Conservation (phyloP, 2,797 vertebrate genomes). For the Chelonia mydas region DNA sequence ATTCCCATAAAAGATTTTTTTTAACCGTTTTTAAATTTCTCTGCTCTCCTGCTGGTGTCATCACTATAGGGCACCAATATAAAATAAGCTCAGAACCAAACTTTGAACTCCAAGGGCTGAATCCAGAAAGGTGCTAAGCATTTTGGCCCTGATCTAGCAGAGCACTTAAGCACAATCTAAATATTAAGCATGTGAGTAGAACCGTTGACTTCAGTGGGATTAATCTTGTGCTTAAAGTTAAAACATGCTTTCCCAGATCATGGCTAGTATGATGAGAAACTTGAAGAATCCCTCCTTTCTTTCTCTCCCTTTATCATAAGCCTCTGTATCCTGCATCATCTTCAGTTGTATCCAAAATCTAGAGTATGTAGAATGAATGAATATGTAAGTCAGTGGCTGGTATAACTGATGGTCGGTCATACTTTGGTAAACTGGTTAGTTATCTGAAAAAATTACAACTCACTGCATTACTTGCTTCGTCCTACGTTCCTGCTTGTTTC, state of each 20-base stretch:
- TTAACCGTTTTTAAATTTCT: not conserved
- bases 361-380: not conserved
- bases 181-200: not conserved
- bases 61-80: not conserved
- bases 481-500: not conserved
- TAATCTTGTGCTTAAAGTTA: not conserved
- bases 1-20: not conserved
- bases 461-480: not conserved
- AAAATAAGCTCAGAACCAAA: rapidly evolving
- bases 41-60: not conserved
- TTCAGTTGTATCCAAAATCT: not conserved
- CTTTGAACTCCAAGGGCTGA: not conserved
- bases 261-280: not conserved
- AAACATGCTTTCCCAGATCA: not conserved
- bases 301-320: not conserved
- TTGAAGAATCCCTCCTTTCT: not conserved
- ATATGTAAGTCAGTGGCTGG: not conserved
- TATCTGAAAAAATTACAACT: not conserved
- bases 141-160: not conserved
- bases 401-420: not conserved
- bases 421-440: not conserved
- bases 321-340: not conserved
- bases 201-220: not conserved
- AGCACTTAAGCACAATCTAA: not conserved
- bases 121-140: rapidly evolving